Percentiles rank a stretch among this genome's conserved stretches.
These are phyloP conservation scores for Conus ventricosus DNA, from an alignment of 1,140 invertebrate species.

Conservation along the genomic window DNA sequence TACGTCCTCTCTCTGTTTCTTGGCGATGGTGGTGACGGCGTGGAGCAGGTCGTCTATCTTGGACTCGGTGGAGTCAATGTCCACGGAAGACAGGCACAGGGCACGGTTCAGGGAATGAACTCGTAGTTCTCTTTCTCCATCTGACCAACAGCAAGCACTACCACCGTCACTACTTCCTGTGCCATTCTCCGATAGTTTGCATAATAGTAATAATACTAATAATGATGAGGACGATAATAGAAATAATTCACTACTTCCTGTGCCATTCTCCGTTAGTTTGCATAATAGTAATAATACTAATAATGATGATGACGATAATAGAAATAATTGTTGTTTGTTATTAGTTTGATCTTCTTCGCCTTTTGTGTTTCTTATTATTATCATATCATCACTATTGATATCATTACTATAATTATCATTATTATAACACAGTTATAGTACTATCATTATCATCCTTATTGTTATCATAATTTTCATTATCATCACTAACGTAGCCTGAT, in stretches of 20 bases:
- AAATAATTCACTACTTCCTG: no score
- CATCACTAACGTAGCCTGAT: no score
- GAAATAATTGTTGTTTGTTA: no score
- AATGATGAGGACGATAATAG: neutral
- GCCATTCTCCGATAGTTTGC: neutral
- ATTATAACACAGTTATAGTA: no score
- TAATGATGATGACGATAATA: neutral
- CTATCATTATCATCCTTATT: no score
- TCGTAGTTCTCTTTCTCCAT: constrained; percentile 71
- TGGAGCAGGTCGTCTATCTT: constrained; percentile 71
- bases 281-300: neutral
- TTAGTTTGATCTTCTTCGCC: no score
- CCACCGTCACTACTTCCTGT: neutral
- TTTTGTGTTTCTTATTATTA: no score
- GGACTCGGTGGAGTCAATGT: constrained; percentile 70
- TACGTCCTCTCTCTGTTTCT: constrained; percentile 72
- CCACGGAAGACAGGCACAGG: constrained; percentile 67
- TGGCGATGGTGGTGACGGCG: constrained; percentile 68
- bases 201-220: neutral
- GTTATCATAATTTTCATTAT: no score
- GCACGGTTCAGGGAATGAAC: constrained; percentile 74
- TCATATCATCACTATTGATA: no score
- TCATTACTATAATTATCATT: no score
- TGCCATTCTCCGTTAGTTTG: neutral
- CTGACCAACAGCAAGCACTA: constrained; percentile 43